Base-by-base conservation (phyloP, 2,888 invertebrate species). In the Amphipyra tragopoginis region DNA sequence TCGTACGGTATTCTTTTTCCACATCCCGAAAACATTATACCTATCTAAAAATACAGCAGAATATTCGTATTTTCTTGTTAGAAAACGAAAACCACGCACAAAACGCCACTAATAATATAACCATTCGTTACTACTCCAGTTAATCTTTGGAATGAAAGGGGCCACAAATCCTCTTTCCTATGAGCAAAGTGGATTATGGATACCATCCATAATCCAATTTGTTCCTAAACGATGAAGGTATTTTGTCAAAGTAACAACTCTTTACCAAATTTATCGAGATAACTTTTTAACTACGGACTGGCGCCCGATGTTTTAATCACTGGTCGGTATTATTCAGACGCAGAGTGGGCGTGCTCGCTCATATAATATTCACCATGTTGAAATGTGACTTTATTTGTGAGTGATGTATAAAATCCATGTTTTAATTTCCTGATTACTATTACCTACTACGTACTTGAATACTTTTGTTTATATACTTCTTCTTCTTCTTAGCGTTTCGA, bases 131-230 rank as follows among this genome's bases (percentile, higher is more conserved):
- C 5, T 11, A 49, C 7, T 26, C 26, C 14, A 29, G 39, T 44
- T 38, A 60, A 58, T 61, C 49, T 40, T 42, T 8, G n/a, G 15
- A 45, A 56, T 59, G 15, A 59, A 62, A 65, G 36, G 10, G 29
- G 29, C 49, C 51, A 50, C 15, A 34, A 53, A 67, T 50, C 49
- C 42, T 9, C 5, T 52, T 58, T 21, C 14, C 15, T 40, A 43
- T 59, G 13, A 58, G 29, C 40, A 45, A 61, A 65, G 36, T 65
- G 49, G 52, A 53, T 58, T 61, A 50, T 49, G 33, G 33, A 53
- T 54, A 26, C n/a, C n/a, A n/a, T n/a, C n/a, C n/a, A 8, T 54
- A 63, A 71, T n/a, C n/a, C n/a, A n/a, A n/a, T n/a, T n/a, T n/a
- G 59, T 53, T 54, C 8, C n/a, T 14, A 55, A 54, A 51, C 36